Evolutionary conservation across 2,113 vertebrate genomes (phyloP).

Genomic region (Ellobius talpinus): DNA sequence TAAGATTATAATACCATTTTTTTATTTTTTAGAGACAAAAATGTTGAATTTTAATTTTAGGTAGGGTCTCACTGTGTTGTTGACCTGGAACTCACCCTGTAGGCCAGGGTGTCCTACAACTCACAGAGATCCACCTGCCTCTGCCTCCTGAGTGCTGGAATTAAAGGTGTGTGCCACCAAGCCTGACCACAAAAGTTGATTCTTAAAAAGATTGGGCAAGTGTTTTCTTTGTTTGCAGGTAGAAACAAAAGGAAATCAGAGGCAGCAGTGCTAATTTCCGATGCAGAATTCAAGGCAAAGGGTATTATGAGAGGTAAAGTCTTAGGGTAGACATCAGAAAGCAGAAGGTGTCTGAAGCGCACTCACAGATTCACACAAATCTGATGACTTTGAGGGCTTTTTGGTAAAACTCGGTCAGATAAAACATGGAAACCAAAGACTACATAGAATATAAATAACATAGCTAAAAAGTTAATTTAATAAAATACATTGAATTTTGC

Average conservation of each 20-base stretch:
- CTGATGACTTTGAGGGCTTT: background rate
- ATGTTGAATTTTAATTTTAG: constrained; percentile 41
- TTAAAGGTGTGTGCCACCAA: background rate
- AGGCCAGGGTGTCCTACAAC: background rate
- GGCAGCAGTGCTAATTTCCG: background rate
- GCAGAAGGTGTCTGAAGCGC: constrained; percentile 20
- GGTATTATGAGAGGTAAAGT: background rate
- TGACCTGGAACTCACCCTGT: background rate
- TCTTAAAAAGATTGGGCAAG: constrained; percentile 23
- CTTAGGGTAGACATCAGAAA: constrained; percentile 32
- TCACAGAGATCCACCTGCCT: background rate
- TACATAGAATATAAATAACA: constrained; percentile 44
- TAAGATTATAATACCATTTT: constrained; percentile 18
- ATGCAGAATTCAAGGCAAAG: constrained; percentile 53
- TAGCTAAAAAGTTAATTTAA: constrained; percentile 38
- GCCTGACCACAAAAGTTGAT: background rate
- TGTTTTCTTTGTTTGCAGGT: background rate
- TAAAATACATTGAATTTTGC: constrained; percentile 45
- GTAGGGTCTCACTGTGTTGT: background rate
- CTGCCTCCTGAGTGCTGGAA: background rate
- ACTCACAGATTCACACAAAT: constrained; percentile 25
- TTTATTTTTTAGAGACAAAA: background rate
- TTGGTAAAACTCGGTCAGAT: constrained; percentile 16
- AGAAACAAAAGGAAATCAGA: constrained; percentile 39
- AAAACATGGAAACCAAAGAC: constrained; percentile 34